Base-by-base conservation (phyloP, 2,888 invertebrate species). In the Diplazon laetatorius region DNA sequence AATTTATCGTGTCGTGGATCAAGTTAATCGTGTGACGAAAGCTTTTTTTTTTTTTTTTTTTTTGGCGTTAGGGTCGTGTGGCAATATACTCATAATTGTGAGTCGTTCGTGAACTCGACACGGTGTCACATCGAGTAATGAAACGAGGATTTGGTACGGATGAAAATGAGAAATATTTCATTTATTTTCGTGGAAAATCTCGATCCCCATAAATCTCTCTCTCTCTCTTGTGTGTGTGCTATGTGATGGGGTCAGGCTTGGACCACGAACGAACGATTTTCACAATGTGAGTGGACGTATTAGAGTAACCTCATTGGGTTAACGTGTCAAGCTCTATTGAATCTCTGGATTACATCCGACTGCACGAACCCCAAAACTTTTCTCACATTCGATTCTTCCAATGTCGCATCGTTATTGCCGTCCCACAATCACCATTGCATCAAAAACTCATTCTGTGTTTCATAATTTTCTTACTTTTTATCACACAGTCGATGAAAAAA, bases 301-400 rank as follows among this genome's bases (percentile, higher is more conserved):
- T n/a, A 20, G 14, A n/a, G 12, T 30, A 57, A 69, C 39, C 35
- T 65, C 39, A 69, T 59, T 22, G 48, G 18, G 46, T 59, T 37
- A 37, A 35, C 14, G 59, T 16, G 48, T 69, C 35, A 35, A n/a
- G 10, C 46, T 10, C 20, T 1, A 14, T 55, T 46, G 25, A n/a
- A 25, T 39, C 42, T 12, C 30, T 69, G 18, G 57, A 59, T 68
- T 66, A 16, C 12, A n/a, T n/a, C 8, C 18, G 14, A 37, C 39
- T 5, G 18, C 55, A 10, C 14, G n/a, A 52, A 12, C 18, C 52
- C 1, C 10, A 16, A 62, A 66, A 1, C n/a, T n/a, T n/a, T 55
- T 16, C 55, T 52, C 66, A 55, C 66, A 14, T 42, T 39, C 55
- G 8, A 6, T 66, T 10, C 1, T n/a, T n/a, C n/a, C n/a, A n/a